Base-by-base conservation (phyloP, 2,113 vertebrate genomes). In the Pseudopipra pipra region DNA sequence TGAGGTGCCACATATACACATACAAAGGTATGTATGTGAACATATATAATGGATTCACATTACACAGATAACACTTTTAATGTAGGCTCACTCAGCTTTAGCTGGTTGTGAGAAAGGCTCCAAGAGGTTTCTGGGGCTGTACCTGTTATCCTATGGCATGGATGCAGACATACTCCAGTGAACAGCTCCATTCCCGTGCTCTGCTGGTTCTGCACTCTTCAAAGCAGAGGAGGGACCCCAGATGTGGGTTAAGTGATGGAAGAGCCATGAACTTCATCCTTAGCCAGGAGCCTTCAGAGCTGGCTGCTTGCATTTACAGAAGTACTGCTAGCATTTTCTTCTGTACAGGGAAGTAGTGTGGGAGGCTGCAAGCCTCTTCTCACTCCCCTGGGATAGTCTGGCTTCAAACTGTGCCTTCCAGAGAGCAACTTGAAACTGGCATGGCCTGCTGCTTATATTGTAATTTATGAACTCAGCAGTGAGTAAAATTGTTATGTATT, bases 401-500 rank as follows among this genome's bases (percentile, higher is more conserved):
- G 22, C 74, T 87, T 89, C 66, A 87, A 55, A 82, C 59, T 14
- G 17, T 49, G 49, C n/a, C 39, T 90, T 93, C 83, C 19, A 44
- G 74, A 89, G 54, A 65, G 7, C 52, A 77, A 35, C 58, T 37
- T 85, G 49, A 52, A 91, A 65, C 54, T 66, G 66, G 44, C 22
- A 28, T 70, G 46, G 77, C 31, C 61, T 66, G 49, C 22, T 79
- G 46, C 49, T 87, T 85, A 14, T 73, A 41, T 17, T 63, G 56
- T n/a, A 71, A 91, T 85, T 82, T 79, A 75, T 58, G 7, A 82
- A 79, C 67, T 55, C 49, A n/a, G 17, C 3, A 0, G 37, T 39
- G 33, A 96, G 63, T 83, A 66, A 71, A 87, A 74, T 27, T 72
- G 41, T 56, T 70, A 23, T 58, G 30, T 85, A 10, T 71, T 72